phyloP scores from a whole-genome alignment of 2,797 vertebrate species.

The Carduelis carduelis region DNA sequence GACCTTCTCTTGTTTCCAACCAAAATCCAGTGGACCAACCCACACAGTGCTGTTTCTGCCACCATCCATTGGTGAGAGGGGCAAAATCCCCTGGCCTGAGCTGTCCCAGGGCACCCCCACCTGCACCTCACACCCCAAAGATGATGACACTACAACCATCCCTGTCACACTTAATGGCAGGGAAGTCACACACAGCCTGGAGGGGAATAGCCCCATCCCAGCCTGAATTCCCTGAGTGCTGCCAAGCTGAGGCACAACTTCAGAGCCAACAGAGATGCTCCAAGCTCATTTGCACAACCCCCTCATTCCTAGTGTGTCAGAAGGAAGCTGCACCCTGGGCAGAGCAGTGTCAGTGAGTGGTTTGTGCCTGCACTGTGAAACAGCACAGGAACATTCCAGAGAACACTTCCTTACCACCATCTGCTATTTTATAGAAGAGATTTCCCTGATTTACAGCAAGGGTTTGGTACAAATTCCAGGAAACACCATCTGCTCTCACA shows the following conservation, averaged over 20 bases:
- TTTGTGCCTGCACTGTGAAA: neutral
- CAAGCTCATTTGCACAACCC: neutral
- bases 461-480: neutral
- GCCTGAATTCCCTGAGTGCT: neutral
- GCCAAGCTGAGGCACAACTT: neutral
- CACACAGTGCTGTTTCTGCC: neutral
- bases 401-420: neutral
- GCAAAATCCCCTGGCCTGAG: neutral
- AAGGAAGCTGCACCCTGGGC: neutral
- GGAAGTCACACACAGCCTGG: rapidly evolving
- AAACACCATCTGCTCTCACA: neutral
- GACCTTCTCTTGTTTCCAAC: neutral
- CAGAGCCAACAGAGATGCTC: neutral
- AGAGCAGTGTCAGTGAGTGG: rapidly evolving
- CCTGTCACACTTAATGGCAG: rapidly evolving
- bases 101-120: neutral
- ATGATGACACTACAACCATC: neutral
- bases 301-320: rapidly evolving
- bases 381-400: neutral
- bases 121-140: rapidly evolving
- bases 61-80: neutral
- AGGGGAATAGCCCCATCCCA: neutral
- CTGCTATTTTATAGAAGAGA: neutral
- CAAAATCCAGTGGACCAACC: neutral
- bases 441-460: neutral